These are phyloP conservation scores for Agapornis roseicollis DNA, from an alignment of 2,113 vertebrate genomes.

Conservation along the genomic window DNA sequence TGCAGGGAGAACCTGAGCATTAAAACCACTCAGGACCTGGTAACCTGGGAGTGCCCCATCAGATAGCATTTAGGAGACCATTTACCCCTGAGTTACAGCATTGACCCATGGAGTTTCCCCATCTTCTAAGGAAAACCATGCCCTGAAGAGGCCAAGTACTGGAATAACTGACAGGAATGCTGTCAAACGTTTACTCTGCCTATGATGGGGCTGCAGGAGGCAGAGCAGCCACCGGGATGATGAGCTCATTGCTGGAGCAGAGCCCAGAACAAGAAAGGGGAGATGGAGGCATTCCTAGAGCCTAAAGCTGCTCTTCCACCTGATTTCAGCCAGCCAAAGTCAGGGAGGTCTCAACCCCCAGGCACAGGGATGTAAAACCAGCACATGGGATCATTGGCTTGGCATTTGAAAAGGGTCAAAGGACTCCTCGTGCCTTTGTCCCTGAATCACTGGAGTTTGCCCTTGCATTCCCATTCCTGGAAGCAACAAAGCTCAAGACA, in stretches of 20 bases:
- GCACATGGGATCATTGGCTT: not conserved
- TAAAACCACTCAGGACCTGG: slow-evolving; percentile 41
- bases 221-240: not conserved
- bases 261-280: not conserved
- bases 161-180: not conserved
- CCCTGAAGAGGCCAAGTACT: not conserved
- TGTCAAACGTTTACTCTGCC: not conserved
- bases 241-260: not conserved
- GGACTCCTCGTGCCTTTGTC: not conserved
- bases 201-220: not conserved
- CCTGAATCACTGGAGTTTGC: not conserved
- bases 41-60: slow-evolving; percentile 28
- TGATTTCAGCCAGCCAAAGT: not conserved
- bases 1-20: slow-evolving; percentile 61
- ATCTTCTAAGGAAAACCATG: not conserved
- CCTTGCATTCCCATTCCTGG: not conserved
- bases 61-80: not conserved
- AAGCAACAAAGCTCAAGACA: fast-evolving
- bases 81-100: not conserved
- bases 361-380: not conserved
- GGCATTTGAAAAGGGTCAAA: not conserved
- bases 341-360: not conserved
- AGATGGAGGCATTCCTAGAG: not conserved
- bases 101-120: not conserved
- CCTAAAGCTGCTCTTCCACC: not conserved